Conservation (phyloP, 2,113 vertebrate species). For the Notarius quadriscutis region DNA sequence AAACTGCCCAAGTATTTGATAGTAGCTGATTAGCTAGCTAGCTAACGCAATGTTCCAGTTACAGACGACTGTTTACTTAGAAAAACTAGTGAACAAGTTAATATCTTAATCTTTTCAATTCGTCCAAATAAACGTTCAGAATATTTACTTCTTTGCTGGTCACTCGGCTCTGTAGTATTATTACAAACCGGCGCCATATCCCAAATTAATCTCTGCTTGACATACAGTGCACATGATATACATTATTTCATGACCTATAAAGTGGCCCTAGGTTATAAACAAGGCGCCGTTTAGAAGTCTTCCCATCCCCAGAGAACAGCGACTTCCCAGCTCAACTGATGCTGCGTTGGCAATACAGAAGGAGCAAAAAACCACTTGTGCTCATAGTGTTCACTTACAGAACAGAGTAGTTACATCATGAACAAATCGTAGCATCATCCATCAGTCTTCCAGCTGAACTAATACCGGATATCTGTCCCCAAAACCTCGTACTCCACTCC, state of each 20-base stretch:
- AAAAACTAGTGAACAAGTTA: neutral
- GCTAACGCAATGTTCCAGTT: neutral
- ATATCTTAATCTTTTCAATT: too few relatives aligned
- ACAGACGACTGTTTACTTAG: neutral
- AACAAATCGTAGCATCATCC: neutral
- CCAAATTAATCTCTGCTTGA: neutral
- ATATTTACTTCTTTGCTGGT: neutral
- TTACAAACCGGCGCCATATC: neutral
- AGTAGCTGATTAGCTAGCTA: too few relatives aligned
- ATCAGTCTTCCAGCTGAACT: neutral
- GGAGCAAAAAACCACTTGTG: neutral
- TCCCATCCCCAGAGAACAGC: neutral
- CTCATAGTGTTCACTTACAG: slow-evolving; percentile 31
- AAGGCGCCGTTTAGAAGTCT: neutral
- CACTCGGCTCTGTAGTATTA: neutral
- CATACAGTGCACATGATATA: neutral
- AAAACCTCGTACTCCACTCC: slow-evolving; percentile 18
- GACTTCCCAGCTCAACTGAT: neutral
- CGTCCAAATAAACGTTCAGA: neutral
- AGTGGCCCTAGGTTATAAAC: neutral
- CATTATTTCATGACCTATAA: neutral
- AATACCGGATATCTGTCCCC: slow-evolving; percentile 1
- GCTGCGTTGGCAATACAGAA: neutral
- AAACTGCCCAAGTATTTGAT: too few relatives aligned
- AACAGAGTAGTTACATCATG: slow-evolving; percentile 25